Evolutionary conservation across 2,888 invertebrate genomes (phyloP), one percentile per base, ranked within the genome.

Genomic region (Oscheius onirici): DNA sequence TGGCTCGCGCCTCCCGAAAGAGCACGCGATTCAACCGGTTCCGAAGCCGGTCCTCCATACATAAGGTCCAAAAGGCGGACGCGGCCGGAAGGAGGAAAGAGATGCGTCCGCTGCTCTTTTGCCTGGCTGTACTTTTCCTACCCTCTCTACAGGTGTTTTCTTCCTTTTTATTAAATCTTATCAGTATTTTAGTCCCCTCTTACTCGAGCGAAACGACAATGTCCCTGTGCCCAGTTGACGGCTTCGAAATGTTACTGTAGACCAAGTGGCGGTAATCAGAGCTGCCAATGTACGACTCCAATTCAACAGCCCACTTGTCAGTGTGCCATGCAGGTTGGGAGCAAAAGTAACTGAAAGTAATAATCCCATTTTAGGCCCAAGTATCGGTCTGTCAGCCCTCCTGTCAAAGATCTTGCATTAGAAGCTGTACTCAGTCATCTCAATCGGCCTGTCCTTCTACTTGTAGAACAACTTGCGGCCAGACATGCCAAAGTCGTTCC

Each of bases 151-250:
- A 63, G 63, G 63, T 44, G 17, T 61, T 44, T 28, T 40, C 13
- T 24, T 26, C n/a, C 22, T 63, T 26, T 15, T 44, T 44, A 15
- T n/a, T 17, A 2, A 49, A 49, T 49, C 49, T 10, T 49, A 17
- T 17, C 8, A 1, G 15, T 49, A 20, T 2, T 74, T 40, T 72
- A 77, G 77, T 69, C 68, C 15, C 58, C 72, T 43, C 41, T 75
- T 17, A 43, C 70, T 20, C 74, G 76, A 70, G 76, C 76, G 41
- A 74, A 76, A 71, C 74, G 79, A 49, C 73, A 69, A 66, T 79
- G 79, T 68, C 79, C 77, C 28, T 79, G 79, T 71, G 79, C 79
- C 10, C 71, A 75, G 70, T 41, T 76, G 57, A 61, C 73, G 2
- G 73, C 71, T 44, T 69, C 76, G 34, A 74, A 76, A 54, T 79